Percentiles rank a stretch among this genome's conserved stretches.
Conservation (phyloP, 2,797 vertebrate genomes). For the Macroramphosus scolopax region DNA sequence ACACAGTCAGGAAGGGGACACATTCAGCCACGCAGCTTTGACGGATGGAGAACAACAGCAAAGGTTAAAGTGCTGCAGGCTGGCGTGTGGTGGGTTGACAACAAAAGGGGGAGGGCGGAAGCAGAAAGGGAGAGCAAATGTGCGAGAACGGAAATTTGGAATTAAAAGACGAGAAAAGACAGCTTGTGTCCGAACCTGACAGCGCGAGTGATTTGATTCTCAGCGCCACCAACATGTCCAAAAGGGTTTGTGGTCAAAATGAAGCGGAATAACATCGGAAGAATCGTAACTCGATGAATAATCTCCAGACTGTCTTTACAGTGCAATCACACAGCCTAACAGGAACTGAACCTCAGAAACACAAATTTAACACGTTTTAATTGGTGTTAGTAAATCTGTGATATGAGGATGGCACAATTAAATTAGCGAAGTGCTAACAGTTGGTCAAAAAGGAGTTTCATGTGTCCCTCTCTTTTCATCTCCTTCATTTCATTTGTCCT, state of each 20-base stretch:
- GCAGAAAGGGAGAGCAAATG: slow-evolving; percentile 16
- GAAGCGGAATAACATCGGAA: slow-evolving; percentile 34
- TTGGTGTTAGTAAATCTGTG: slow-evolving; percentile 63
- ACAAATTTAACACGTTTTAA: slow-evolving; percentile 65
- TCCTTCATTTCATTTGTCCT: slow-evolving; percentile 43
- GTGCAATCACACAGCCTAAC: slow-evolving; percentile 20
- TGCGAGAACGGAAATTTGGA: slow-evolving; percentile 28
- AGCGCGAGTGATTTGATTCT: slow-evolving; percentile 39
- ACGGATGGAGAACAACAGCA: slow-evolving; percentile 62
- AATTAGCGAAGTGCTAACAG: slow-evolving; percentile 35
- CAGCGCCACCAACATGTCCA: slow-evolving; percentile 28
- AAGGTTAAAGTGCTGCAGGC: slow-evolving; percentile 68
- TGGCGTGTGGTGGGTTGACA: slow-evolving; percentile 50
- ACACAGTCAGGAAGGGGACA: slow-evolving; percentile 61
- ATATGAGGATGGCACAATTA: slow-evolving; percentile 43
- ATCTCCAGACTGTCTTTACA: slow-evolving; percentile 17
- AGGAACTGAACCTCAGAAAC: slow-evolving; percentile 32
- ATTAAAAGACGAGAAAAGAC: slow-evolving; percentile 22
- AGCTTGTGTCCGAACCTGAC: slow-evolving; percentile 29
- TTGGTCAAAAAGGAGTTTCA: slow-evolving; percentile 4
- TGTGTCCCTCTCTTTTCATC: slow-evolving; percentile 9
- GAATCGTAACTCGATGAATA: slow-evolving; percentile 46
- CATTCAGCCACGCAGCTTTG: slow-evolving; percentile 49
- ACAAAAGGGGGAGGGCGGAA: slow-evolving; percentile 53
- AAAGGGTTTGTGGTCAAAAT: slow-evolving; percentile 45